Percentiles rank a stretch among this genome's conserved stretches.
Conservation (phyloP, 2,113 vertebrate genomes). For the Pyxicephalus adspersus region DNA sequence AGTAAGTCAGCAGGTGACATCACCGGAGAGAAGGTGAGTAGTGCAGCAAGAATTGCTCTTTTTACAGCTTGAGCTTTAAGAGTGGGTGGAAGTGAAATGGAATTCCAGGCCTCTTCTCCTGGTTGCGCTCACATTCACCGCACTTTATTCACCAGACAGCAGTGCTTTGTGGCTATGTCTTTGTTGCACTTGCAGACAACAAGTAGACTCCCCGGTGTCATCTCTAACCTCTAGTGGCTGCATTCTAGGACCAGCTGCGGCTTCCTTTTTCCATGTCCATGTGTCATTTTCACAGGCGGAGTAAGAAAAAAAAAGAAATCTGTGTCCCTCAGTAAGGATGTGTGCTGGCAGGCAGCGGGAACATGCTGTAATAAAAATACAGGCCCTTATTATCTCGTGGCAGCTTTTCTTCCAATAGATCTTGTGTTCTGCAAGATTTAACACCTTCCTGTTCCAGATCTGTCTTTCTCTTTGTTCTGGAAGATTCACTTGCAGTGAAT, state of each 20-base stretch:
- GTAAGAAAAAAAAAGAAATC: neutral
- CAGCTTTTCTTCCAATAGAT: neutral
- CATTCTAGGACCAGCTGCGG: conserved; percentile 14
- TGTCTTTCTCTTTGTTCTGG: neutral
- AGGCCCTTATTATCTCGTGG: neutral
- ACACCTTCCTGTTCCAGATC: neutral
- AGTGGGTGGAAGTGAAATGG: too few relatives aligned
- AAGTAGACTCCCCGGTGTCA: conserved; percentile 6
- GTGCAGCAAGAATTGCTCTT: too few relatives aligned
- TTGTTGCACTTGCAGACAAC: too few relatives aligned
- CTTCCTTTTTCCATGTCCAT: conserved; percentile 8
- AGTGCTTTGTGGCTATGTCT: too few relatives aligned
- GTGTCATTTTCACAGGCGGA: conserved; percentile 7
- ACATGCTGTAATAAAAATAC: conserved; percentile 29
- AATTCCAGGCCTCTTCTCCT: too few relatives aligned
- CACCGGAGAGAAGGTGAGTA: too few relatives aligned
- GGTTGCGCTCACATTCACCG: too few relatives aligned
- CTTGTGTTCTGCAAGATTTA: neutral
- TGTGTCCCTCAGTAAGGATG: conserved; percentile 1
- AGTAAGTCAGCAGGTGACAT: too few relatives aligned
- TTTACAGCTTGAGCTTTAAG: too few relatives aligned
- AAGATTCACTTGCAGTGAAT: too few relatives aligned
- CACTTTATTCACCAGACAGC: too few relatives aligned
- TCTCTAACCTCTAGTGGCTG: conserved; percentile 4
- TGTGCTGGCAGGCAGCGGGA: conserved; percentile 20